A percentile compares a stretch with the other conserved stretches of the same genome.
phyloP scores from a whole-genome alignment of 2,797 vertebrate genomes.

The Tamandua tetradactyla region DNA sequence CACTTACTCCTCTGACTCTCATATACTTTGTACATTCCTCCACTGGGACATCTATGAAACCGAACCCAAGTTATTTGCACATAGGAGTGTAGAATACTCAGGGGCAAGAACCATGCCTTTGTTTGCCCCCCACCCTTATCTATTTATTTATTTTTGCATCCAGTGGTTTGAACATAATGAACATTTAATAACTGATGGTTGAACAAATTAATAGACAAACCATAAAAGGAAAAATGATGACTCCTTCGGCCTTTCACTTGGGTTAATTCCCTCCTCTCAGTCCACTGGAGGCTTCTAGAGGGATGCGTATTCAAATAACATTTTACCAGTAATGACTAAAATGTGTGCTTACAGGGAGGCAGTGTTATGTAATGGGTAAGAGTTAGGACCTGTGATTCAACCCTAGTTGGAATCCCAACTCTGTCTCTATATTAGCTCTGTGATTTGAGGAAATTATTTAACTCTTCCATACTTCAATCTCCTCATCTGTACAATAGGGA shows the following conservation, averaged over 20 bases:
- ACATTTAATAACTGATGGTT: background rate
- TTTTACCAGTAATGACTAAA: conserved; percentile 8
- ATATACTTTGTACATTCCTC: background rate
- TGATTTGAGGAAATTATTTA: background rate
- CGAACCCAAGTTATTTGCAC: background rate
- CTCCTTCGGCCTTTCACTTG: background rate
- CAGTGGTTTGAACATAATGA: conserved; percentile 14
- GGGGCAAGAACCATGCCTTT: background rate
- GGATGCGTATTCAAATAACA: background rate
- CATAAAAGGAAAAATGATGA: background rate
- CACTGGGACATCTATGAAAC: background rate
- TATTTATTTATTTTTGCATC: background rate
- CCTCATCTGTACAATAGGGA: background rate
- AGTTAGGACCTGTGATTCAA: background rate
- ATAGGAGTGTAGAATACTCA: background rate
- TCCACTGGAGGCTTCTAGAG: background rate
- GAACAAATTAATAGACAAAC: conserved; percentile 6
- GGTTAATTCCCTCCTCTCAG: background rate
- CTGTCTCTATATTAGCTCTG: background rate
- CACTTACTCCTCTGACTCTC: background rate
- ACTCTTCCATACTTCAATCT: conserved; percentile 32
- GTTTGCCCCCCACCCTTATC: too few species aligned
- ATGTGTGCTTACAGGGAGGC: background rate
- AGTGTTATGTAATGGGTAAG: background rate
- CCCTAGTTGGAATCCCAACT: background rate